Evolutionary conservation across 2,888 invertebrate genomes (phyloP).

Genomic region (Mantis religiosa): DNA sequence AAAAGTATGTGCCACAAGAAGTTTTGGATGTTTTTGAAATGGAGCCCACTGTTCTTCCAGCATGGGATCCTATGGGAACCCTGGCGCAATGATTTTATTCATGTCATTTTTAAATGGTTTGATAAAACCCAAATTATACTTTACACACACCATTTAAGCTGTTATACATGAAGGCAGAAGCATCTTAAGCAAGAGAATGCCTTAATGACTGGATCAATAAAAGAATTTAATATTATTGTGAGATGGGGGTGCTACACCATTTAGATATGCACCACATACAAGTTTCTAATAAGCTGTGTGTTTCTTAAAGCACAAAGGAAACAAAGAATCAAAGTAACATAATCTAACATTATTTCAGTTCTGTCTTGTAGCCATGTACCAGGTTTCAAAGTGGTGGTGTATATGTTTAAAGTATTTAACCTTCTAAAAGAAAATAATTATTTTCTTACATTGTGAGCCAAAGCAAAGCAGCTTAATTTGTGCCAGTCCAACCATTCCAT

Average conservation of each 20-base stretch:
- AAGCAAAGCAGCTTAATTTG: background rate
- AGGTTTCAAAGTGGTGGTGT: background rate
- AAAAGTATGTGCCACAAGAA: conserved; percentile 69
- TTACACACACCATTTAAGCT: background rate
- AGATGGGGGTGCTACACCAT: background rate
- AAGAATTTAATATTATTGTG: background rate
- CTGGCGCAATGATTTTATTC: conserved; percentile 49
- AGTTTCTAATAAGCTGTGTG: background rate
- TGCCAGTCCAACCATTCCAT: background rate
- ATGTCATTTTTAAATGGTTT: background rate
- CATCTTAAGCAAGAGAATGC: background rate
- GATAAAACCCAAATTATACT: background rate
- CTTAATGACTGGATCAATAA: background rate
- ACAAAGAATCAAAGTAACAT: background rate
- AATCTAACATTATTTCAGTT: background rate
- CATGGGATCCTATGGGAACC: conserved; percentile 93
- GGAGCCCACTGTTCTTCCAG: conserved; percentile 73
- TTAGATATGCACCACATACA: background rate
- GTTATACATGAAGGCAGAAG: background rate
- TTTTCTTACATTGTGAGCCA: background rate
- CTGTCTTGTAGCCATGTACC: background rate
- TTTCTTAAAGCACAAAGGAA: background rate
- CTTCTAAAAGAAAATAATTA: background rate
- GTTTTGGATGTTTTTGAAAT: conserved; percentile 73
- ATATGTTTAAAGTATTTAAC: background rate